A percentile compares a stretch with the other conserved stretches of the same genome.
Conservation (phyloP, 2,113 vertebrate species). For the Leucoraja erinaceus region DNA sequence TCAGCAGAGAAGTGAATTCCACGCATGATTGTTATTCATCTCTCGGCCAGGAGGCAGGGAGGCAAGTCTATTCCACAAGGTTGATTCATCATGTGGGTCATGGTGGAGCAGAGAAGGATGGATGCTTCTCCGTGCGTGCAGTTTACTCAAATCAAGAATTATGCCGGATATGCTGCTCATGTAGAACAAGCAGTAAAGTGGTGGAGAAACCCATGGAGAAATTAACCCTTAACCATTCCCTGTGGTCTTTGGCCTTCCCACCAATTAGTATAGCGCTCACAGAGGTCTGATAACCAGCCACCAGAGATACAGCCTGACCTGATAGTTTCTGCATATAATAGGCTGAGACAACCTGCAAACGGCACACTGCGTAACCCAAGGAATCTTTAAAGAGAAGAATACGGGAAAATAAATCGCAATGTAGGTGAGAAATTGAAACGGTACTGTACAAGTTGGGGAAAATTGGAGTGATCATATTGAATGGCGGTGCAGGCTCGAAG, state of each 20-base stretch:
- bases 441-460: neutral
- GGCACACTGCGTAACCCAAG: too few species aligned
- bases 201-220: neutral
- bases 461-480: too few species aligned
- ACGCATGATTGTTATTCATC: neutral
- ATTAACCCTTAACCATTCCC: neutral
- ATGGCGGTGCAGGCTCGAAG: too few species aligned
- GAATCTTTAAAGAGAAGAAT: neutral
- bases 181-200: neutral
- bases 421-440: neutral
- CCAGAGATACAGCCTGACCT: neutral
- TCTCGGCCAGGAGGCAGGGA: neutral
- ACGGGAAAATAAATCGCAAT: neutral
- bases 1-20: neutral
- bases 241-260: neutral
- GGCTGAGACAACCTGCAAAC: neutral
- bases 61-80: neutral
- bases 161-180: neutral
- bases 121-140: neutral
- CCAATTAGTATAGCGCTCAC: too few species aligned
- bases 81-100: neutral
- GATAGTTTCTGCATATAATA: neutral
- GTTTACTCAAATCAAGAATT: neutral
- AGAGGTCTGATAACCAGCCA: neutral
- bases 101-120: neutral